These are phyloP conservation scores for Clarias batrachus DNA, from an alignment of 2,113 vertebrate genomes.

Conservation along the genomic window DNA sequence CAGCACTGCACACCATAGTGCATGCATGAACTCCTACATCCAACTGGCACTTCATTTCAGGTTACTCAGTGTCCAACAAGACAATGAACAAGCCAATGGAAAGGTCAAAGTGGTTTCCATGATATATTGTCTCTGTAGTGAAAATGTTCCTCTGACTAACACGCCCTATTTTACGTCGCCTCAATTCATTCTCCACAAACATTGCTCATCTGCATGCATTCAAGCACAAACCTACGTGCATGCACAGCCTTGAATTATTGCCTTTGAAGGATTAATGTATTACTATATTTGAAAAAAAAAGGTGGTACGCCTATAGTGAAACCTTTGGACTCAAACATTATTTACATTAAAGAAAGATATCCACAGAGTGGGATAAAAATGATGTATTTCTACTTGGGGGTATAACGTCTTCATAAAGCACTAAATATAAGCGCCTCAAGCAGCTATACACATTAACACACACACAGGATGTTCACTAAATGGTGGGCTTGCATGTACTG, in stretches of 20 bases:
- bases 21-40: background rate
- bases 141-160: background rate
- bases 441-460: background rate
- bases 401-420: background rate
- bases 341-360: background rate
- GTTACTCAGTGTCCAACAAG: background rate
- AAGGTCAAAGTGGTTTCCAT: conserved; percentile 1
- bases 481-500: background rate
- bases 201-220: background rate
- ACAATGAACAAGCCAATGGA: background rate
- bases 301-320: background rate
- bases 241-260: background rate
- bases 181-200: background rate
- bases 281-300: background rate
- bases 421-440: background rate
- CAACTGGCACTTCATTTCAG: background rate
- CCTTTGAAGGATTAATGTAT: background rate
- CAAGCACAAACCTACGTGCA: background rate
- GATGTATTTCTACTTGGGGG: background rate
- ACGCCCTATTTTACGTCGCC: background rate
- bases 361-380: background rate
- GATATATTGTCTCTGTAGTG: background rate
- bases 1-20: background rate
- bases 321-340: background rate
- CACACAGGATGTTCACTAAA: background rate